Evolutionary conservation across 2,113 vertebrate species (phyloP), one percentile per base, ranked within the genome.

Genomic region (Varanus komodoensis): DNA sequence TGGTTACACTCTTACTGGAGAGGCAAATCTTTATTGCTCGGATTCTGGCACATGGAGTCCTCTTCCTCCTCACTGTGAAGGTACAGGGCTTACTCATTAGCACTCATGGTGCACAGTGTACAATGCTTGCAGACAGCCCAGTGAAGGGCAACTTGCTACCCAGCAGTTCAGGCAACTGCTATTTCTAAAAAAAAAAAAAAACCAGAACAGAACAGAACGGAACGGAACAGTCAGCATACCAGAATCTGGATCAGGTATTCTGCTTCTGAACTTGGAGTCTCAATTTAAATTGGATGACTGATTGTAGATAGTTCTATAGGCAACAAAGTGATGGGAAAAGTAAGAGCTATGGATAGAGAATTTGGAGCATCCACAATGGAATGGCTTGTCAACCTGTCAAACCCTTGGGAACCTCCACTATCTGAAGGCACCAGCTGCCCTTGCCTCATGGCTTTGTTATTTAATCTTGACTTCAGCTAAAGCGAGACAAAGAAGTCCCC

Each of bases 1-100:
- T 0, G 97, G 97, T 0, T 97, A 96, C 0, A 34, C 86, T 84
- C 96, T 97, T 68, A n/a, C 64, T 0, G 97, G 96, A 86, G 86
- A 86, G 78, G 94, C 91, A 78, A 78, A 19, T 0, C 93, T 97
- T 27, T 88, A 25, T 5, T 97, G 97, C 27, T 94, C 54, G 90
- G 94, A 84, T 19, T 23, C 96, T 6, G 97, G 97, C 79, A 7
- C 2, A 6, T 97, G 97, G 97, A 96, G 90, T 90, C 52, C 88
- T 78, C 82, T 68, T 3, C 75, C 91, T 38, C 97, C 97, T 0
- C 89, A 12, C 0, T 97, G 97, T 2, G 68, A 96, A 96, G 96
- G 96, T 97, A 96, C 17, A 38, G 61, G 48, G 93, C 93, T 91
- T 34, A 27, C 0, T 0, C 73, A 8, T 0, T 64, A 34, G 15